Evolutionary conservation across 2,797 vertebrate genomes (phyloP), one percentile per base, ranked within the genome.

Genomic region (Sitta carolinensis): DNA sequence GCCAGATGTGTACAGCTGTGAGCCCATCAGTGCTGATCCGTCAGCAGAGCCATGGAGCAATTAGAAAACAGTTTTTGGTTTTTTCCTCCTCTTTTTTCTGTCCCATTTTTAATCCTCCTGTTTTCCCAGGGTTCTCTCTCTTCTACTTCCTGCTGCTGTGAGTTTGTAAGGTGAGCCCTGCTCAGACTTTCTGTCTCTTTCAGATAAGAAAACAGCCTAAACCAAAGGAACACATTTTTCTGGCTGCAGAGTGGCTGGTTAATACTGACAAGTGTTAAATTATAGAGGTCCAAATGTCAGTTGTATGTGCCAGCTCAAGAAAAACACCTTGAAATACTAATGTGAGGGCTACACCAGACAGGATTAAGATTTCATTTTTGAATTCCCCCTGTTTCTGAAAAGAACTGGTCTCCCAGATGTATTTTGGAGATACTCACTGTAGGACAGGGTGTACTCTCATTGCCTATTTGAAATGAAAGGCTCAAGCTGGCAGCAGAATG

Each of bases 1-100:
- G 66, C 90, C 96, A 97, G 93, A 96, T 93, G 96, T 90, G 66
- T 93, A 58, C 91, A 93, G 64, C 87, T 96, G 83, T 58, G 84
- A 75, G 89, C 72, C 80, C 1, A 0, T 84, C 83, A 84, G 55
- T 76, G 77, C 84, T 90, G 70, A 96, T 92, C 48, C 51, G 57
- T 93, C 64, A 68, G 70, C 48, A 67, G 70, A 83, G 52, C 61
- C 42, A n/a, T 50, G 58, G 51, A 86, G 42, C 78, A 91, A 81
- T 64, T 88, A 78, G 23, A 86, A 84, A 88, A 77, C 29, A 19
- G 26, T 76, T 83, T 43, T 75, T 75, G 18, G 2, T 2, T 18
- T 57, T 57, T 25, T 16, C 0, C 11, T 54, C 45, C 32, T 6
- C 2, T 2, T 84, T 70, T 36, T 84, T 68, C 67, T 93, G 34